Conservation (phyloP, 2,888 invertebrate species). For the Halocaridina rubra region DNA sequence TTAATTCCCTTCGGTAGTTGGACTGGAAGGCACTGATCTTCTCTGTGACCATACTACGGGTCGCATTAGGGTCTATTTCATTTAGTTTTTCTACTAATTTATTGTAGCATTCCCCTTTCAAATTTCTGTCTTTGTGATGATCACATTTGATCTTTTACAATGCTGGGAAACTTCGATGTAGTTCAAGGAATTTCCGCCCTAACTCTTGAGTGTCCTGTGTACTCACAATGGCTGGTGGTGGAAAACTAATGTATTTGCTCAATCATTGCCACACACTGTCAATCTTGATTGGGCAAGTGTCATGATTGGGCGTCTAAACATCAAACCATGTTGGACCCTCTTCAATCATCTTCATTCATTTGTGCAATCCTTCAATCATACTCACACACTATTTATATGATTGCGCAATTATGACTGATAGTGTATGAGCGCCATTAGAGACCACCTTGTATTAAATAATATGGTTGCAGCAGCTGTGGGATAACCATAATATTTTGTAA, state of each 20-base stretch:
- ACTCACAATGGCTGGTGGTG: neutral
- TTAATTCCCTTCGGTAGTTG: conserved; percentile 65
- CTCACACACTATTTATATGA: neutral
- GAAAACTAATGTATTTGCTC: neutral
- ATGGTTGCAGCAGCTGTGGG: too few species aligned
- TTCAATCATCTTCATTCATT: neutral
- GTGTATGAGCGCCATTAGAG: too few species aligned
- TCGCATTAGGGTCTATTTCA: conserved; percentile 56
- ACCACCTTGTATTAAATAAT: too few species aligned
- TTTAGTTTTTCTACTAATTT: conserved; percentile 63
- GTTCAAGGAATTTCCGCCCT: conserved; percentile 64
- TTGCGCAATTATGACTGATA: neutral
- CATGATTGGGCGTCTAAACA: neutral
- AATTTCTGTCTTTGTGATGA: conserved; percentile 64
- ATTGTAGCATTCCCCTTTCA: conserved; percentile 64
- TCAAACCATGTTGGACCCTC: too few species aligned
- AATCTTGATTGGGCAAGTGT: neutral
- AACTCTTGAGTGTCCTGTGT: neutral
- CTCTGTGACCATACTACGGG: conserved; percentile 58
- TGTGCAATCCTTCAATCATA: neutral
- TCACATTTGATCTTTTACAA: conserved; percentile 65
- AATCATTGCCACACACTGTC: neutral
- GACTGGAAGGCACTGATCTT: conserved; percentile 65
- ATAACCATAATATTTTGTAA: too few species aligned
- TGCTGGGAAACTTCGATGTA: conserved; percentile 64